These are phyloP conservation scores for Pterocles gutturalis DNA, from an alignment of 2,113 vertebrate genomes.

Conservation along the genomic window DNA sequence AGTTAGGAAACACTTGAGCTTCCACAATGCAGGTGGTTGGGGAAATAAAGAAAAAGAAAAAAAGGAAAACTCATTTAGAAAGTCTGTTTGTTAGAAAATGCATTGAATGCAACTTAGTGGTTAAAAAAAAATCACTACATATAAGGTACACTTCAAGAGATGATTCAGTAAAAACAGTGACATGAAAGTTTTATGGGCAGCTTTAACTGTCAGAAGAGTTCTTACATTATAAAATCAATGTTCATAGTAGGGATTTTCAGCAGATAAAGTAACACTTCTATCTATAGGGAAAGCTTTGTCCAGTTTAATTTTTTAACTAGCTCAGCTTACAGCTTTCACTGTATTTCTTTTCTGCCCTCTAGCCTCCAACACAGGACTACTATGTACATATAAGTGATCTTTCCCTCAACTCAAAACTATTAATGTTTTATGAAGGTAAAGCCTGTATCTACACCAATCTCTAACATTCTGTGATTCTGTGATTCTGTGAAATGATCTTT, in stretches of 20 bases:
- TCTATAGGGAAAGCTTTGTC: neutral
- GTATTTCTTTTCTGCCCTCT: neutral
- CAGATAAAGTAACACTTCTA: neutral
- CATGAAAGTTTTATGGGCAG: conserved; percentile 66
- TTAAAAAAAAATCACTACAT: conserved; percentile 34
- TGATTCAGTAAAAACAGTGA: conserved; percentile 24
- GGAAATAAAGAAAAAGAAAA: neutral
- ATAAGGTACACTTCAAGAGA: conserved; percentile 34
- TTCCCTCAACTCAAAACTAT: neutral
- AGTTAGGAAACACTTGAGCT: neutral
- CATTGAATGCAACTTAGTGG: neutral
- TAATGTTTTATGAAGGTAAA: neutral
- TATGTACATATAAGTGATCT: neutral
- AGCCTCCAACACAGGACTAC: neutral
- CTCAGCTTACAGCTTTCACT: neutral
- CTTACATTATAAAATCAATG: conserved; percentile 56
- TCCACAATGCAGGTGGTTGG: neutral
- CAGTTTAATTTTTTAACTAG: neutral
- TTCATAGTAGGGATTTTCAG: neutral
- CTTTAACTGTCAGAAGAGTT: conserved; percentile 45
- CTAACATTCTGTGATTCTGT: no score
- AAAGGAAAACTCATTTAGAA: neutral
- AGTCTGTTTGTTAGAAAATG: conserved; percentile 8
- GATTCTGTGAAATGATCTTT: neutral
- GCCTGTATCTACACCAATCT: neutral